These are phyloP conservation scores for Scylla paramamosain DNA, from an alignment of 1,140 invertebrate genomes.

Conservation along the genomic window DNA sequence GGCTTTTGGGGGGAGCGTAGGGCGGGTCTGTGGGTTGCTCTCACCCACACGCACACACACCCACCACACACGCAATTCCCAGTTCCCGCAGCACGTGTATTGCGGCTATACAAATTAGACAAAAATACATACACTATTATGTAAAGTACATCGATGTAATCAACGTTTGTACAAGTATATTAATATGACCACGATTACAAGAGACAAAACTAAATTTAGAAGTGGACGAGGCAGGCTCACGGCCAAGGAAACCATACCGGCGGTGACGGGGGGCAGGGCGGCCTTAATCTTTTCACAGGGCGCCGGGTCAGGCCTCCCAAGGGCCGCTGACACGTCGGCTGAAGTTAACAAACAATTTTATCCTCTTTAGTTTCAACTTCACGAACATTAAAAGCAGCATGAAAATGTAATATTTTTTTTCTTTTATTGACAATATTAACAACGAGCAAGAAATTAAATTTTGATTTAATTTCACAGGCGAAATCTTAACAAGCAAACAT, in stretches of 20 bases:
- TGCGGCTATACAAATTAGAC: background rate
- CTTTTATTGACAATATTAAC: no score
- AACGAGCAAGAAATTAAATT: no score
- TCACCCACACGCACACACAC: conserved; percentile 53
- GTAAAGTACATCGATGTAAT: no score
- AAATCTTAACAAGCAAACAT: no score
- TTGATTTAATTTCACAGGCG: no score
- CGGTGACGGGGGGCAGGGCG: background rate
- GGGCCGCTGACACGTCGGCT: background rate
- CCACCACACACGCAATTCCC: conserved; percentile 37
- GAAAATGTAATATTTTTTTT: background rate
- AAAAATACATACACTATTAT: background rate
- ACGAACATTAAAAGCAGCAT: background rate
- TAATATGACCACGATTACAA: background rate
- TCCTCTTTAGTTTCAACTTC: background rate
- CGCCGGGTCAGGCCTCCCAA: background rate
- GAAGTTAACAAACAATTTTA: conserved; percentile 2
- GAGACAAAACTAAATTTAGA: background rate
- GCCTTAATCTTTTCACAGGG: background rate
- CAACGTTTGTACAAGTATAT: no score
- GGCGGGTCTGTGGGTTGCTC: conserved; percentile 36
- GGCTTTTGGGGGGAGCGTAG: conserved; percentile 35
- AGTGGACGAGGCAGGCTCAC: background rate
- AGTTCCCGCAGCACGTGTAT: conserved; percentile 26
- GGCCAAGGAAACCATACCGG: background rate